Evolutionary conservation across 2,888 invertebrate genomes (phyloP).

Genomic region (Drosophila austrosaltans): DNA sequence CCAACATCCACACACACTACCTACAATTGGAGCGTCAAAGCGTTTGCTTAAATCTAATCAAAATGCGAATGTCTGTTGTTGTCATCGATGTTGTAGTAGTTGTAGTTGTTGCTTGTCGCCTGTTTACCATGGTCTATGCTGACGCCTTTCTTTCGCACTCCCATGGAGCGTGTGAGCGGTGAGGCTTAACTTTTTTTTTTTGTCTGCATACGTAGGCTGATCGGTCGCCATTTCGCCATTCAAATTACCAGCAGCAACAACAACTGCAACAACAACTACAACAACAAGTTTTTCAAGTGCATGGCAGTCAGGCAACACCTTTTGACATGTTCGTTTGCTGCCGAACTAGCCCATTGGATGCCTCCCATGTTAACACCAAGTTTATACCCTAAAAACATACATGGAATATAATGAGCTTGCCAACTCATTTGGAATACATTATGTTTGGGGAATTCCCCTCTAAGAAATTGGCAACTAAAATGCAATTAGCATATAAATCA

Average conservation of each 20-base stretch:
- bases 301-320: slow-evolving; percentile 71
- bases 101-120: slow-evolving; percentile 52
- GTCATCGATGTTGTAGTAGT: slow-evolving; percentile 52
- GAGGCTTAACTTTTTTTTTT: slow-evolving; percentile 1
- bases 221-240: slow-evolving; percentile 66
- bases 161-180: slow-evolving; percentile 31
- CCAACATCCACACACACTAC: slow-evolving; percentile 23
- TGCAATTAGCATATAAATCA: background rate
- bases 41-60: slow-evolving; percentile 72
- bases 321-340: slow-evolving; percentile 65
- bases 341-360: slow-evolving; percentile 25
- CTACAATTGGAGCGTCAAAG: slow-evolving; percentile 72
- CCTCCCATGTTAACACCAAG: slow-evolving; percentile 15
- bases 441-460: background rate
- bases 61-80: slow-evolving; percentile 68
- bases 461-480: background rate
- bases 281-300: slow-evolving; percentile 74
- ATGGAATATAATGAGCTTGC: slow-evolving; percentile 21
- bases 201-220: slow-evolving; percentile 52
- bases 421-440: slow-evolving; percentile 4
- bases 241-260: slow-evolving; percentile 65
- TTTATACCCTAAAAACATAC: slow-evolving; percentile 31
- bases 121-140: slow-evolving; percentile 39
- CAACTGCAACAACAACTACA: slow-evolving; percentile 31
- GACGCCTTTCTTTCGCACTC: slow-evolving; percentile 66